Base-by-base conservation (phyloP, 2,797 vertebrate species). In the Bufotes viridis region DNA sequence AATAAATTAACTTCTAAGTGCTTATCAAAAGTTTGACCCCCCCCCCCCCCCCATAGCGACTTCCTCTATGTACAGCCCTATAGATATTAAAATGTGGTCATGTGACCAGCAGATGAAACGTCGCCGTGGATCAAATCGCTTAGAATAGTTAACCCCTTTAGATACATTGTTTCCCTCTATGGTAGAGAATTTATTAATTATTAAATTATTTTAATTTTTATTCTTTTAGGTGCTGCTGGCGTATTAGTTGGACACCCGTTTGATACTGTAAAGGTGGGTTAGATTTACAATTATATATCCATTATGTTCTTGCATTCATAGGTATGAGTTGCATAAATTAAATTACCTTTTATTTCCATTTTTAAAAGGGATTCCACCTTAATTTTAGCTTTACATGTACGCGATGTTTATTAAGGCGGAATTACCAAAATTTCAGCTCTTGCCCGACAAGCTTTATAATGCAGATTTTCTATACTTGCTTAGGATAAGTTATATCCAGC, bases 191-290 rank as follows among this genome's bases (percentile, higher is more conserved):
- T 42, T 42, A 42, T 42, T 42, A 3, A 42, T 42, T 42, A 42
- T 42, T 42, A 42, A 42, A 42, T 42, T 42, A 42, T 8, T 63
- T 49, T 63, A 17, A 61, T 11, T 89, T 91, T 93, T 61, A 7
- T 63, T 63, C 86, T 8, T 93, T 7, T 92, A 99, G 98, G 98
- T 92, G 98, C 97, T 93, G 97, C 97, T 0, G 98, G 98, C 86
- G 98, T 99, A 92, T 93, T 99, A 90, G 98, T 99, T 17, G 98
- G 98, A 92, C 98, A 99, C 93, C 98, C 98, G 0, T 99, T 99
- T 90, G 98, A 99, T 92, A 99, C 97, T 0, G 98, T 99, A 87
- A 99, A 99, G 98, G 98, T 99, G 96, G 94, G 97, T 96, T 82
- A 26, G 15, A 18, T 65, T 14, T 51, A 24, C 34, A 49, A 49